phyloP scores from a whole-genome alignment of 2,888 invertebrate genomes.

The Chelonus formosanus region DNA sequence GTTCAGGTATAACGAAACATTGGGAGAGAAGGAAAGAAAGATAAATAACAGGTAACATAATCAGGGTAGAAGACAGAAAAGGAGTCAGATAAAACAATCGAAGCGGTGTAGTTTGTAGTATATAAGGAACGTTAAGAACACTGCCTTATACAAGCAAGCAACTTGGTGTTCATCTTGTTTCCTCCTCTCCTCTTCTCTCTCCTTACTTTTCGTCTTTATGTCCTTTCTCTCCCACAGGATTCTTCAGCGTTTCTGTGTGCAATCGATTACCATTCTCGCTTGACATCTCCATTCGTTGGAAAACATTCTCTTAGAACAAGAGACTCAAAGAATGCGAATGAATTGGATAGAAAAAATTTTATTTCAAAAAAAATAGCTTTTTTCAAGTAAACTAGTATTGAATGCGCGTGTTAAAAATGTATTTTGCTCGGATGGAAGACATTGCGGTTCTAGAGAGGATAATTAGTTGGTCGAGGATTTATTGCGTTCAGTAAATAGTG shows the following conservation, averaged over 20 bases:
- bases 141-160: constrained; percentile 5
- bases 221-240: constrained; percentile 37
- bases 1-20: constrained; percentile 1
- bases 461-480: too few relatives aligned
- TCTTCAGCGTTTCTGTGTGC: constrained; percentile 31
- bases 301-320: constrained; percentile 35
- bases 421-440: too few relatives aligned
- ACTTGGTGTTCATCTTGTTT: constrained; percentile 17
- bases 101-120: background rate
- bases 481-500: too few relatives aligned
- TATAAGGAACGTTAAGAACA: constrained; percentile 16
- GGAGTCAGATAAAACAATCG: constrained; percentile 27
- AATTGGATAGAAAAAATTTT: constrained; percentile 3
- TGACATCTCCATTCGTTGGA: constrained; percentile 45
- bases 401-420: too few relatives aligned
- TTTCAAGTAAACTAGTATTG: too few relatives aligned
- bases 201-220: constrained; percentile 17
- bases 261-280: constrained; percentile 43
- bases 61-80: constrained; percentile 10
- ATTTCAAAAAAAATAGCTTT: too few relatives aligned
- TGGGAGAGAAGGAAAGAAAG: background rate
- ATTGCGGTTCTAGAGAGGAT: too few relatives aligned
- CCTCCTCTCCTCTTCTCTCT: constrained; percentile 8
- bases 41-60: constrained; percentile 11
- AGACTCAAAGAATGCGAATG: constrained; percentile 21